phyloP scores from a whole-genome alignment of 2,797 vertebrate genomes.

The Trachurus trachurus region DNA sequence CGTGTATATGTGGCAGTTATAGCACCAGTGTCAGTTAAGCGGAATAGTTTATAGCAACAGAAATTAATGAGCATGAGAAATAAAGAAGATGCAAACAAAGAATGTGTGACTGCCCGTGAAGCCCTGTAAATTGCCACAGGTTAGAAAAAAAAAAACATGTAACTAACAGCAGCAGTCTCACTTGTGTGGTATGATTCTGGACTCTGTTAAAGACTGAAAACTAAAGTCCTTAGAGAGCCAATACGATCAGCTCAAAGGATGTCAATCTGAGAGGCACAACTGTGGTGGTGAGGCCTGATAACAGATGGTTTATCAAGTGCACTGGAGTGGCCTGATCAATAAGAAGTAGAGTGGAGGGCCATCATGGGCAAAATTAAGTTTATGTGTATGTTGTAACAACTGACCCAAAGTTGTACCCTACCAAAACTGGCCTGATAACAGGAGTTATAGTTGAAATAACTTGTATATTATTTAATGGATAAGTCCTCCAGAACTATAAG shows the following conservation, averaged over 20 bases:
- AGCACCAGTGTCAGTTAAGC: not conserved
- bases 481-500: not conserved
- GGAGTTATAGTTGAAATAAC: not conserved
- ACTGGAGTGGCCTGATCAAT: constrained; percentile 47
- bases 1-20: not conserved
- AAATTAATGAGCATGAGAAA: not conserved
- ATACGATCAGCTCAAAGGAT: constrained; percentile 2
- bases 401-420: constrained; percentile 27
- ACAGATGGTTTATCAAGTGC: constrained; percentile 37
- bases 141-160: not conserved
- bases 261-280: constrained; percentile 13
- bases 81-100: not conserved
- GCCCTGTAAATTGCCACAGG: not conserved
- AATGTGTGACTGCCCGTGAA: not conserved
- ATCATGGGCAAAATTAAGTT: constrained; percentile 22
- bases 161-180: not conserved
- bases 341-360: constrained; percentile 19
- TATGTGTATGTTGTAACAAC: not conserved
- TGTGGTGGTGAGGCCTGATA: not conserved
- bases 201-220: not conserved
- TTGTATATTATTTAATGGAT: not conserved
- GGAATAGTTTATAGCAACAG: not conserved
- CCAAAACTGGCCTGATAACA: not conserved
- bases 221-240: not conserved
- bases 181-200: not conserved